Evolutionary conservation across 2,113 vertebrate species (phyloP), one percentile per base, ranked within the genome.

Genomic region (Mormoops blainvillei): DNA sequence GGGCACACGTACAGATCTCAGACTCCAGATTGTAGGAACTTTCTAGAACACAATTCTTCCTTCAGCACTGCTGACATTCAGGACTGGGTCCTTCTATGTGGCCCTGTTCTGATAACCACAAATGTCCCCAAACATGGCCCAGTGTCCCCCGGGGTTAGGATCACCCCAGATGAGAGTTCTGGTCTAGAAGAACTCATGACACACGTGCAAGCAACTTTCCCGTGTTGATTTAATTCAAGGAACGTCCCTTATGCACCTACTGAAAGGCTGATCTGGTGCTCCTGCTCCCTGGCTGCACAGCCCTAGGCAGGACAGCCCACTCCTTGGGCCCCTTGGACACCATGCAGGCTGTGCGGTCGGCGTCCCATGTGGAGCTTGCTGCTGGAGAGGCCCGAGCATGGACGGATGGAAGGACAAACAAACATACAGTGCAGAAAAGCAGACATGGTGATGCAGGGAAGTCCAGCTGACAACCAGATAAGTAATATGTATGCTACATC

Each of bases 221-320:
- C 76, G 45, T 38, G 56, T 6, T 22, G 86, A 74, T 16, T 41
- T 20, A 24, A 6, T 19, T 48, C 13, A 38, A 67, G 90, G n/a
- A 31, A 12, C 0, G 0, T 3, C 18, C 0, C 4, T 0, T 1
- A 31, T 28, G 48, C 58, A 61, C 2, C 48, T 50, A 16, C 56
- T 14, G 38, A 14, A 43, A 67, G 70, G 16, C 36, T 22, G 52
- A 16, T 11, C 19, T 2, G 19, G 78, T 41, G 33, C 11, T 31
- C 68, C 78, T 7, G 1, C 14, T 43, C 54, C 52, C 31, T 1
- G 0, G 13, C 2, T 4, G 19, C 6, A 0, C 0, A 18, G 68
- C 50, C 81, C 91, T 16, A 65, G 12, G 36, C n/a, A 45, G 41
- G 56, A 5, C 15, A 19, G 74, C 6, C 68, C 22, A 5, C 20